Conservation (phyloP, 2,888 invertebrate species). For the Cryptosula pallasiana region DNA sequence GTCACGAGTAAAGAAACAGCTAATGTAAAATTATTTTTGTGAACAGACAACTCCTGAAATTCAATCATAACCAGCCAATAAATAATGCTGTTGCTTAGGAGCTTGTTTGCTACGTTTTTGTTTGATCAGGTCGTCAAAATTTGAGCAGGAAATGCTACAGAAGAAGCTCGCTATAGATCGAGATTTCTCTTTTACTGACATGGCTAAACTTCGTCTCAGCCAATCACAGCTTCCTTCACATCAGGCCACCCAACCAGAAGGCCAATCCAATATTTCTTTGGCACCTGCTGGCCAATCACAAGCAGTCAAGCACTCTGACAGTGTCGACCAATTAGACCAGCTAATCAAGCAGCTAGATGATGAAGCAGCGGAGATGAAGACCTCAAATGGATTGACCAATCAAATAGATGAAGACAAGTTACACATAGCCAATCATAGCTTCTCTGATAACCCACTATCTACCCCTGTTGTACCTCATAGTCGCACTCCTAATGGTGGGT, state of each 20-base stretch:
- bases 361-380: neutral
- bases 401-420: neutral
- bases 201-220: slow-evolving; percentile 6
- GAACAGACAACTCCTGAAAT: too few species aligned
- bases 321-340: neutral
- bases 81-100: too few species aligned
- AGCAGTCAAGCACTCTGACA: neutral
- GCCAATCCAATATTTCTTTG: neutral
- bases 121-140: slow-evolving; percentile 16
- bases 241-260: neutral
- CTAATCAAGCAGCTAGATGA: neutral
- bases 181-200: slow-evolving; percentile 17
- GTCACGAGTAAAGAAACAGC: too few species aligned
- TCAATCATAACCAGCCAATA: too few species aligned
- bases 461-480: neutral
- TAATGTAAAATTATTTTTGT: too few species aligned
- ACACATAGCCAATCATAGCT: neutral
- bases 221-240: slow-evolving; percentile 14
- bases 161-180: neutral
- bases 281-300: too few species aligned
- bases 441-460: neutral
- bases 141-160: neutral
- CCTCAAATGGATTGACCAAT: neutral
- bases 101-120: too few species aligned
- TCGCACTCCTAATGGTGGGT: neutral